These are phyloP conservation scores for Pseudomyrmex dendroicus DNA, from an alignment of 1,140 invertebrate species.

Conservation along the genomic window DNA sequence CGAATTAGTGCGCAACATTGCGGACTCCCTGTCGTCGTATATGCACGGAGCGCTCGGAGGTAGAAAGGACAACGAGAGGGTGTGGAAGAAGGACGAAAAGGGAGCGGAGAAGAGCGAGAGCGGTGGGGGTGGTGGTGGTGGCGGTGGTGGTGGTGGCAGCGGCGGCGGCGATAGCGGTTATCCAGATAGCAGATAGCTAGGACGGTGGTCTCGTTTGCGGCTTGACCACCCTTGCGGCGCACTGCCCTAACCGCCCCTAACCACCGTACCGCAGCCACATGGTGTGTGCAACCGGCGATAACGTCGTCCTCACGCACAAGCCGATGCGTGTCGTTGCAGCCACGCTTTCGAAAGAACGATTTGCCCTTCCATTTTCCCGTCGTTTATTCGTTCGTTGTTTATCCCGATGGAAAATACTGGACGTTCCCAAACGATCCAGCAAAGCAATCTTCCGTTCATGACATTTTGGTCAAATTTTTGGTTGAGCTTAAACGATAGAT, in stretches of 20 bases:
- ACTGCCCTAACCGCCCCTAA: conserved; percentile 81
- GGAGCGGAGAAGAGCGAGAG: conserved; percentile 56
- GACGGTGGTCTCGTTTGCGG: conserved; percentile 83
- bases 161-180: conserved; percentile 81
- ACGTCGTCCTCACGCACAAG: conserved; percentile 77
- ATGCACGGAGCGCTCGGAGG: conserved; percentile 25
- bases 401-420: background rate
- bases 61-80: conserved; percentile 21
- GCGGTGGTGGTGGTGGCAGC: conserved; percentile 49
- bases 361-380: background rate
- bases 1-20: conserved; percentile 72
- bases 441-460: background rate
- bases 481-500: too few species aligned
- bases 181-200: conserved; percentile 84
- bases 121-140: conserved; percentile 75
- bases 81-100: conserved; percentile 64
- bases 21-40: conserved; percentile 57
- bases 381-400: background rate
- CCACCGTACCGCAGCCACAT: conserved; percentile 73
- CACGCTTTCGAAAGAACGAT: conserved; percentile 63
- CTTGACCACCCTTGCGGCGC: conserved; percentile 82
- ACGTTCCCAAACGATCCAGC: background rate
- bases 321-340: conserved; percentile 74
- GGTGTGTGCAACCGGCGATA: conserved; percentile 76
- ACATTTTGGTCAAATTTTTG: too few species aligned